Evolutionary conservation across 2,888 invertebrate genomes (phyloP).

Genomic region (Mesochorus sp.): DNA sequence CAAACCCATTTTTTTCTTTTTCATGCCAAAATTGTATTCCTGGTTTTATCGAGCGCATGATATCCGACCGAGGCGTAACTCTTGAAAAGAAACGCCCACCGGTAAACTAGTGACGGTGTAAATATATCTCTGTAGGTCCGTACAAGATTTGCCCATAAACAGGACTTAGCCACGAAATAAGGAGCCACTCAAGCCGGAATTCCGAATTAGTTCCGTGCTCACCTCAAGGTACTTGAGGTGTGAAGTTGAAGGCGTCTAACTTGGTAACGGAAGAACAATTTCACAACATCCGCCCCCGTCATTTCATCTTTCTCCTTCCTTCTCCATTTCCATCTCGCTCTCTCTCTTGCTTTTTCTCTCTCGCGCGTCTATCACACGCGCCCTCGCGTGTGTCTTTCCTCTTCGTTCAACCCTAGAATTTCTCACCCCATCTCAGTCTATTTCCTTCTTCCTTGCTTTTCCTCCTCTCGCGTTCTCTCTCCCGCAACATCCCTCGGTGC

Average conservation of each 20-base stretch:
- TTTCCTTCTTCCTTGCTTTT: slow-evolving; percentile 58
- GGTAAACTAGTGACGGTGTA: slow-evolving; percentile 27
- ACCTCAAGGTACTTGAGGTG: slow-evolving; percentile 76
- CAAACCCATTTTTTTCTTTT: slow-evolving; percentile 57
- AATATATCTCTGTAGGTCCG: slow-evolving; percentile 59
- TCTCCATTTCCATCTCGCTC: slow-evolving; percentile 32
- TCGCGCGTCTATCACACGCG: slow-evolving; percentile 15
- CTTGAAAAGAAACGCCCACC: slow-evolving; percentile 19
- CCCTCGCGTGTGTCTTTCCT: slow-evolving; percentile 23
- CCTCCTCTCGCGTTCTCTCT: slow-evolving; percentile 48
- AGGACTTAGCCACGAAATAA: slow-evolving; percentile 72
- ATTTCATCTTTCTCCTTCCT: slow-evolving; percentile 62
- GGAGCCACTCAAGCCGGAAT: slow-evolving; percentile 75
- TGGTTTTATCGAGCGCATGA: background rate
- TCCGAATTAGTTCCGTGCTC: slow-evolving; percentile 76
- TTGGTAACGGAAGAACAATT: slow-evolving; percentile 78
- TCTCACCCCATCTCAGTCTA: slow-evolving; percentile 33
- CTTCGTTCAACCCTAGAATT: slow-evolving; percentile 55
- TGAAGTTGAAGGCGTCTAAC: slow-evolving; percentile 76
- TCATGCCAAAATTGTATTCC: slow-evolving; percentile 57
- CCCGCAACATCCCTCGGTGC: slow-evolving; percentile 11
- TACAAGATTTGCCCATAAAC: slow-evolving; percentile 71
- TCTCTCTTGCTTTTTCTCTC: slow-evolving; percentile 38
- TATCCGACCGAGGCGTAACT: slow-evolving; percentile 9
- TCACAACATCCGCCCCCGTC: slow-evolving; percentile 74